These are phyloP conservation scores for Myopa testacea DNA, from an alignment of 2,888 invertebrate species.

Conservation along the genomic window DNA sequence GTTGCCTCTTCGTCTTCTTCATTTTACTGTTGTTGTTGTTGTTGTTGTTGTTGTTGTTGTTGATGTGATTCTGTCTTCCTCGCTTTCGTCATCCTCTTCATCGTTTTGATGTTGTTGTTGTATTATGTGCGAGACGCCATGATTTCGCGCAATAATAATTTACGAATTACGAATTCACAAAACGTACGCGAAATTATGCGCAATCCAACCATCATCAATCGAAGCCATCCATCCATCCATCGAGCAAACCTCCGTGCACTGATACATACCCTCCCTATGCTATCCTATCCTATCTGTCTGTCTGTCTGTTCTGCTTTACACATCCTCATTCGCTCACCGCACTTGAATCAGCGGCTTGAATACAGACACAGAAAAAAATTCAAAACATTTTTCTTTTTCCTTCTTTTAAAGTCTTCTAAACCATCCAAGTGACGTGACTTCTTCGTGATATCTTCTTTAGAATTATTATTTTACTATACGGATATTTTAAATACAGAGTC, in stretches of 20 bases:
- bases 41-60: slow-evolving; percentile 36
- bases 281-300: slow-evolving; percentile 10
- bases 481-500: too few species aligned
- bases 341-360: too few species aligned
- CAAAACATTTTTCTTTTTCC: too few species aligned
- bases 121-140: slow-evolving; percentile 30
- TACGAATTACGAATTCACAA: slow-evolving; percentile 58
- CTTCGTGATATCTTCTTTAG: too few species aligned
- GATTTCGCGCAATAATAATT: slow-evolving; percentile 34
- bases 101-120: slow-evolving; percentile 25
- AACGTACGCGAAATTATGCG: slow-evolving; percentile 63
- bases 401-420: too few species aligned
- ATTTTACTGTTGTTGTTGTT: slow-evolving; percentile 1
- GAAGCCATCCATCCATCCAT: slow-evolving; percentile 21
- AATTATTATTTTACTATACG: too few species aligned
- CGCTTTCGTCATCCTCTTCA: not conserved
- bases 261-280: slow-evolving; percentile 10
- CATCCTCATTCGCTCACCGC: too few species aligned
- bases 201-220: slow-evolving; percentile 49
- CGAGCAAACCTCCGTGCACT: slow-evolving; percentile 25
- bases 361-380: too few species aligned
- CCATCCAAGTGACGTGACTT: too few species aligned
- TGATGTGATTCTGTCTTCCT: slow-evolving; percentile 27
- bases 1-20: too few species aligned
- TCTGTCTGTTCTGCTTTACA: slow-evolving; percentile 1